Base-by-base conservation (phyloP, 2,113 vertebrate species). In the Ibidorhyncha struthersii region DNA sequence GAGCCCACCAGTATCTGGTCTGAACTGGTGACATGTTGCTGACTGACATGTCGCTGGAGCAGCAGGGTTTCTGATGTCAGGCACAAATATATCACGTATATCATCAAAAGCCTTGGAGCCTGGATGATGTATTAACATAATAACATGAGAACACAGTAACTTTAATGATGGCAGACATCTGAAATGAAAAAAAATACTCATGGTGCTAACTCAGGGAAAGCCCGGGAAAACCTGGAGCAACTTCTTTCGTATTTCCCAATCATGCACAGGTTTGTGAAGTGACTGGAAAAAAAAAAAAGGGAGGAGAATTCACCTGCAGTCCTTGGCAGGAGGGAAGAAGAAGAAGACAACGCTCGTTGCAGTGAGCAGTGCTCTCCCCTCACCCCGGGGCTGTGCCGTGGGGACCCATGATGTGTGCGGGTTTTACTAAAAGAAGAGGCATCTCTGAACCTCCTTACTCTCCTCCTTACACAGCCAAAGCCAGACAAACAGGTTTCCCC, bases 401-500 rank as follows among this genome's bases (percentile, higher is more conserved):
- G 76, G 81, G 3, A 38, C 72, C 36, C 0, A 1, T 38, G 69
- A n/a, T 1, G 0, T 70, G 25, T 26, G 72, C 0, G 1, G 22
- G 27, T n/a, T 93, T 78, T 71, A 40, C 63, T 76, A 12, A 50
- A 72, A 74, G 41, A 73, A 80, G 53, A 88, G 50, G 53, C 78
- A 67, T 17, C 78, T 87, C 91, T 45, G 65, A 89, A 65, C 38
- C 53, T 80, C 36, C 58, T 47, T 9, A 27, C 56, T 38, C 77
- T 71, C 58, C 56, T 86, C 86, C 81, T 47, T 17, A 9, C 2
- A 5, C 30, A 81, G 76, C 67, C 77, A 41, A 30, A 94, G 79
- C 78, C 73, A 86, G 93, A 76, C 90, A 61, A 93, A 96, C 85
- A 72, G 92, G 92, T 88, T 96, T 76, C 56, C 27, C 50, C 71